Conservation (phyloP, 2,797 vertebrate species). For the Tarsius wallacei region DNA sequence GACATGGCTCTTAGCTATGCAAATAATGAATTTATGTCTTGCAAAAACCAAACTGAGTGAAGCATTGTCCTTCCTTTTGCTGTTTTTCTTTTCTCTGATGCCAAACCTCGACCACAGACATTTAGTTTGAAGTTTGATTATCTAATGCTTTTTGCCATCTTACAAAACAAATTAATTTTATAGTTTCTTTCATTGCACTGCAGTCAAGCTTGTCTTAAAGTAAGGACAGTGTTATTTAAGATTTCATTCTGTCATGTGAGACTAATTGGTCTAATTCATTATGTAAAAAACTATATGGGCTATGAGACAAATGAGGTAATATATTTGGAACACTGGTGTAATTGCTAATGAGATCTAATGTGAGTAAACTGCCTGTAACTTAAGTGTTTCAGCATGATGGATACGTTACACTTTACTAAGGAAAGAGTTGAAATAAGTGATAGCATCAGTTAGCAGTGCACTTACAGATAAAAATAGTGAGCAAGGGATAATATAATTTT, state of each 20-base stretch:
- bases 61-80: conserved; percentile 47
- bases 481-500: conserved; percentile 62
- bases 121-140: conserved; percentile 77
- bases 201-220: conserved; percentile 88
- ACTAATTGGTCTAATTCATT: conserved; percentile 91
- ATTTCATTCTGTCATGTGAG: conserved; percentile 89
- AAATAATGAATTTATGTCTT: conserved; percentile 78
- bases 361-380: conserved; percentile 88
- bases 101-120: background rate
- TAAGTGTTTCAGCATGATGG: conserved; percentile 86
- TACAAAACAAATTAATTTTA: conserved; percentile 85
- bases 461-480: conserved; percentile 79
- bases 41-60: conserved; percentile 70
- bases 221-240: conserved; percentile 90
- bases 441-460: conserved; percentile 72
- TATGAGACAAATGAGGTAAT: conserved; percentile 89
- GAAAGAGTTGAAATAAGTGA: conserved; percentile 85
- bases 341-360: conserved; percentile 90
- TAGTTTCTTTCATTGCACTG: conserved; percentile 84
- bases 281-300: conserved; percentile 86
- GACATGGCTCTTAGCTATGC: conserved; percentile 72
- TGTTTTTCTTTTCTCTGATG: conserved; percentile 11
- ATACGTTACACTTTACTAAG: conserved; percentile 86
- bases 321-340: conserved; percentile 89
- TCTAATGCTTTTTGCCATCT: conserved; percentile 76